These are phyloP conservation scores for Brachyopa scutellaris DNA, from an alignment of 2,888 invertebrate species.

Conservation along the genomic window DNA sequence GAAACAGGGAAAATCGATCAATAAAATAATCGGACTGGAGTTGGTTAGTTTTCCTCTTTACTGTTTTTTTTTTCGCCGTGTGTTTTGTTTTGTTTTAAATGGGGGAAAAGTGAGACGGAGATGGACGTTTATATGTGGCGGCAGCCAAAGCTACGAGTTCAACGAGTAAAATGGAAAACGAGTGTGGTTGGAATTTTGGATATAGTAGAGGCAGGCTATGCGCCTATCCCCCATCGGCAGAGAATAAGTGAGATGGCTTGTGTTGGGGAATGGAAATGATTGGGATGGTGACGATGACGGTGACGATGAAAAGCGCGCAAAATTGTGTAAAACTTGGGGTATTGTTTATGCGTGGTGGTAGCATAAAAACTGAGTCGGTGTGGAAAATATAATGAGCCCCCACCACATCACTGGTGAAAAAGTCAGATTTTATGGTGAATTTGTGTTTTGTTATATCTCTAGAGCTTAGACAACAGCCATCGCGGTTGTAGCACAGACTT, in stretches of 20 bases:
- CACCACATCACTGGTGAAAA: background rate
- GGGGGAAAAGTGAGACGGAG: conserved; percentile 53
- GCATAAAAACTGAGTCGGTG: conserved; percentile 5
- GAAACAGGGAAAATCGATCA: conserved; percentile 68
- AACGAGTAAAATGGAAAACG: conserved; percentile 3
- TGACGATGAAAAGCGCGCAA: conserved; percentile 65
- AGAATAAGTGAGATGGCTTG: conserved; percentile 64
- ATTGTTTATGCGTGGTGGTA: conserved; percentile 61
- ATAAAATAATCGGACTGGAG: conserved; percentile 68
- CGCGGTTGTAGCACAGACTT: too few relatives aligned
- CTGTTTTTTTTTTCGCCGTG: conserved; percentile 19
- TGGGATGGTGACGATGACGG: background rate
- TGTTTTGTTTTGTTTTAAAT: conserved; percentile 32
- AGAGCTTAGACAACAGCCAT: too few relatives aligned
- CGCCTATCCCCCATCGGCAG: background rate
- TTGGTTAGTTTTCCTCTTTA: conserved; percentile 52
- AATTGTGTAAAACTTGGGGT: conserved; percentile 41
- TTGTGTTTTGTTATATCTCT: too few relatives aligned
- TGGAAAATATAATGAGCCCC: background rate
- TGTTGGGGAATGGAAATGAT: conserved; percentile 17
- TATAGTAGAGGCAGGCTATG: background rate
- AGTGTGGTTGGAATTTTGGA: background rate
- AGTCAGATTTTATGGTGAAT: background rate
- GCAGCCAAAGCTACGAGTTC: too few relatives aligned
- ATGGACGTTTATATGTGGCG: conserved; percentile 23